Percentiles rank a stretch among this genome's conserved stretches.
Conservation (phyloP, 2,888 invertebrate species). For the Oeneis ivallda region DNA sequence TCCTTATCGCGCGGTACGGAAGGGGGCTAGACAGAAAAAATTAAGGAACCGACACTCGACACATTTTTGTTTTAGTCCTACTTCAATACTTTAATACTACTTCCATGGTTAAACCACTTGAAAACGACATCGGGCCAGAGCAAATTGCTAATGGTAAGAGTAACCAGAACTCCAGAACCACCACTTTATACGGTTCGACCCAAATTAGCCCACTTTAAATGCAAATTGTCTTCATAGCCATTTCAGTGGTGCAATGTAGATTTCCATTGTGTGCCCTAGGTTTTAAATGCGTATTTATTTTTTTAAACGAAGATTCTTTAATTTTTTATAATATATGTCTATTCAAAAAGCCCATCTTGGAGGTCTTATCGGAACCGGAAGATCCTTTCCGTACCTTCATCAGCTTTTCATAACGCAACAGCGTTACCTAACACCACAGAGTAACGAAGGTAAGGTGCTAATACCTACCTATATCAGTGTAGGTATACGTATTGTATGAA, state of each 20-base stretch:
- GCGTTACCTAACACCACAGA: background rate
- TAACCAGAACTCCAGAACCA: too few relatives aligned
- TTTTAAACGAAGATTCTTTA: too few relatives aligned
- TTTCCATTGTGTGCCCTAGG: background rate
- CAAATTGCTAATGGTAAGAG: constrained; percentile 20
- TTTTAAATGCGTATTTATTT: background rate
- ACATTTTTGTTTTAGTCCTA: too few relatives aligned
- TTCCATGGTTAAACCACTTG: background rate
- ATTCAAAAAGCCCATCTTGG: background rate
- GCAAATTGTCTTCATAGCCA: constrained; percentile 29
- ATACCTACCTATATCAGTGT: background rate
- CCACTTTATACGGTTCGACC: constrained; percentile 17
- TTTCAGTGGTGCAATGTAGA: constrained; percentile 9
- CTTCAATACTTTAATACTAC: too few relatives aligned
- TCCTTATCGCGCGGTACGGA: too few relatives aligned
- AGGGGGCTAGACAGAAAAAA: too few relatives aligned
- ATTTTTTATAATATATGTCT: too few relatives aligned
- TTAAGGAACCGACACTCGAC: too few relatives aligned
- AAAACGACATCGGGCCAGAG: constrained; percentile 7
- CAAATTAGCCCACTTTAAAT: constrained; percentile 29
- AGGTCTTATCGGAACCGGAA: constrained; percentile 11
- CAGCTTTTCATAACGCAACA: constrained; percentile 6
- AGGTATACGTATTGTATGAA: background rate
- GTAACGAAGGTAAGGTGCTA: too few relatives aligned
- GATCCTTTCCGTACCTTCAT: constrained; percentile 16